Evolutionary conservation across 2,888 invertebrate species (phyloP), one percentile per base, ranked within the genome.

Genomic region (Xiphydria camelus): DNA sequence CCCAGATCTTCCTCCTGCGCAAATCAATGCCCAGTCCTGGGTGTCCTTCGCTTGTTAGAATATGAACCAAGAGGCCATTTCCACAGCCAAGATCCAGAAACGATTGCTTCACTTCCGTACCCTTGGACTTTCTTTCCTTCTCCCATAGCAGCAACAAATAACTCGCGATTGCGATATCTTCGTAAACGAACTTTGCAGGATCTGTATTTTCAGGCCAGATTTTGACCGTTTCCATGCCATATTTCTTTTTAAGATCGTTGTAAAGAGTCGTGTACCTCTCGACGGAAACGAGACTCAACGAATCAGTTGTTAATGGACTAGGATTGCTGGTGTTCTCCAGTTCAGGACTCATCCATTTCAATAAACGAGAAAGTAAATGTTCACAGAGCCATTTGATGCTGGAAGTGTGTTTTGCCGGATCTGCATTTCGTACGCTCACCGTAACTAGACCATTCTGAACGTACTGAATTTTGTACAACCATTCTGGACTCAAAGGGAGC

Each of bases 61-160:
- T 86, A 72, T 91, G 86, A 2, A 94, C 94, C 5, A 98, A 77
- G 18, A 97, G 79, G 9, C 99, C 99, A 80, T 99, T 99, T 0
- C 99, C 98, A 81, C 98, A 99, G 0, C 99, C 98, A 41, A 97
- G 80, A 76, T 99, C 98, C 0, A 95, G 85, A 81, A 97, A 98
- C 2, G 80, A 81, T 62, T 83, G 84, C 54, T 66, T 58, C 47
- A 64, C 55, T 3, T 73, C 49, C 5, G 61, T 43, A 31, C 77
- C 76, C 19, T 64, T 74, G n/a, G 70, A 61, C 4, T 66, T 61
- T 43, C 80, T 74, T 55, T 83, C 82, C 34, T 78, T 71, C 56
- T 85, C 81, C 94, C 94, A 96, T 0, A 95, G 66, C 1, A 89
- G 76, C 39, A 94, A 78, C 31, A 96, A 77, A 73, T 95, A 96